Conservation (phyloP, 2,888 invertebrate genomes). For the Camponotus fellah region DNA sequence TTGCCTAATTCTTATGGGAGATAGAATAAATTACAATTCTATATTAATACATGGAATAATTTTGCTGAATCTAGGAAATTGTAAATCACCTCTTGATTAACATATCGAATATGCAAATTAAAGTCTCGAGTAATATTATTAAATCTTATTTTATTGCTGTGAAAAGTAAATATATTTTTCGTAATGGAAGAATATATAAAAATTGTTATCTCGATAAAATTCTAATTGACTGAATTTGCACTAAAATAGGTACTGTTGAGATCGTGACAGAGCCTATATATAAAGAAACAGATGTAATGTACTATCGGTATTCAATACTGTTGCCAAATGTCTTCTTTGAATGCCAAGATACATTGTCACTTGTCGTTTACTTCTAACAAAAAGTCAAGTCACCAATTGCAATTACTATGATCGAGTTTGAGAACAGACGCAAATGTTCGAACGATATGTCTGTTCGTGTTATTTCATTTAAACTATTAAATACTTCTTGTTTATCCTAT, state of each 20-base stretch:
- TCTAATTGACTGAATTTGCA: background rate
- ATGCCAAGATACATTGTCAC: constrained; percentile 42
- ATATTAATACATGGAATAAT: constrained; percentile 9
- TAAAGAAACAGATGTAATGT: constrained; percentile 17
- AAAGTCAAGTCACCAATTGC: constrained; percentile 21
- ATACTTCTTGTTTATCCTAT: background rate
- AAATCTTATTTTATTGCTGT: background rate
- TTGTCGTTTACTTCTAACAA: constrained; percentile 13
- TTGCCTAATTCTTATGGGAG: background rate
- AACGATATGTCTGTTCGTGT: background rate
- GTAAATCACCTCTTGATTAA: constrained; percentile 7
- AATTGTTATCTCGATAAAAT: constrained; percentile 4
- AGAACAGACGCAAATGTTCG: background rate
- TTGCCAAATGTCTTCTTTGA: constrained; percentile 38
- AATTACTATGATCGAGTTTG: constrained; percentile 27
- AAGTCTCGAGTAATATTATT: background rate
- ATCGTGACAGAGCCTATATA: constrained; percentile 4
- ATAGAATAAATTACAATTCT: constrained; percentile 8
- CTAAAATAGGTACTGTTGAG: background rate
- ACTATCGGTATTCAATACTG: constrained; percentile 13
- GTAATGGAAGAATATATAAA: background rate
- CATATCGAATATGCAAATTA: constrained; percentile 1
- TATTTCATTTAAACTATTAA: background rate
- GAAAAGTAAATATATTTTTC: background rate
- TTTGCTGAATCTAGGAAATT: background rate